Evolutionary conservation across 2,113 vertebrate species (phyloP).

Genomic region (Platichthys stellatus): DNA sequence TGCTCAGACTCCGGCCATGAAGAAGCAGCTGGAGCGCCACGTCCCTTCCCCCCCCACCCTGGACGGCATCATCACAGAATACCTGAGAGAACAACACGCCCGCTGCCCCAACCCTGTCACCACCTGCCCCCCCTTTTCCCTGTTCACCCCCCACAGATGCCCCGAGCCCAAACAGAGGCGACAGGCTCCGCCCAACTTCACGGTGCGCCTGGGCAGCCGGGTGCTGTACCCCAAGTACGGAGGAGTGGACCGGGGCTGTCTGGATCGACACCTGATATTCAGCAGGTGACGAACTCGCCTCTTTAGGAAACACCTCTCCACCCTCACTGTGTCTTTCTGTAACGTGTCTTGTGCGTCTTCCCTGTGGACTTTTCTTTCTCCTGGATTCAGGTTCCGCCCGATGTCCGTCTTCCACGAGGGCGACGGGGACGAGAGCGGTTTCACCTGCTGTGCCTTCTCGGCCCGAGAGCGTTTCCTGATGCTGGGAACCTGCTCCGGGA

Average conservation of each 20-base stretch:
- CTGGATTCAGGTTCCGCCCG: slow-evolving; percentile 87
- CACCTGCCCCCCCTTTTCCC: slow-evolving; percentile 97
- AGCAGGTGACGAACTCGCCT: slow-evolving; percentile 85
- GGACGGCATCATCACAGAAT: slow-evolving; percentile 98
- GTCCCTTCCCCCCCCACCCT: slow-evolving; percentile 93
- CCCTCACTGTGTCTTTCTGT: too few relatives aligned
- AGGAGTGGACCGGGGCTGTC: slow-evolving; percentile 93
- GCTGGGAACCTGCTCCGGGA: slow-evolving; percentile 94
- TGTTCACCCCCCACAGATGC: slow-evolving; percentile 97
- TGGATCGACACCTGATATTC: slow-evolving; percentile 96
- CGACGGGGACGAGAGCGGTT: slow-evolving; percentile 93
- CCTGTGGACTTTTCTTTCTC: too few relatives aligned
- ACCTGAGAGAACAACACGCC: slow-evolving; percentile 95
- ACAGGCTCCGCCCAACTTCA: slow-evolving; percentile 95
- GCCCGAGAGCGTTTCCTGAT: slow-evolving; percentile 94
- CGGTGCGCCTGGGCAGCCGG: slow-evolving; percentile 90
- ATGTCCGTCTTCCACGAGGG: slow-evolving; percentile 95
- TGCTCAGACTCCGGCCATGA: slow-evolving; percentile 93
- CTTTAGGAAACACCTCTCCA: too few relatives aligned
- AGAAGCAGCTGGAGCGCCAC: slow-evolving; percentile 93
- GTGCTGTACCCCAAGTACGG: slow-evolving; percentile 92
- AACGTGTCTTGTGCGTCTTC: too few relatives aligned
- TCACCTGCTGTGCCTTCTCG: slow-evolving; percentile 96
- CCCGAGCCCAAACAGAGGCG: slow-evolving; percentile 96
- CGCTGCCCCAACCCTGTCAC: slow-evolving; percentile 98